Evolutionary conservation across 2,113 vertebrate genomes (phyloP).

Genomic region (Notothenia coriiceps): DNA sequence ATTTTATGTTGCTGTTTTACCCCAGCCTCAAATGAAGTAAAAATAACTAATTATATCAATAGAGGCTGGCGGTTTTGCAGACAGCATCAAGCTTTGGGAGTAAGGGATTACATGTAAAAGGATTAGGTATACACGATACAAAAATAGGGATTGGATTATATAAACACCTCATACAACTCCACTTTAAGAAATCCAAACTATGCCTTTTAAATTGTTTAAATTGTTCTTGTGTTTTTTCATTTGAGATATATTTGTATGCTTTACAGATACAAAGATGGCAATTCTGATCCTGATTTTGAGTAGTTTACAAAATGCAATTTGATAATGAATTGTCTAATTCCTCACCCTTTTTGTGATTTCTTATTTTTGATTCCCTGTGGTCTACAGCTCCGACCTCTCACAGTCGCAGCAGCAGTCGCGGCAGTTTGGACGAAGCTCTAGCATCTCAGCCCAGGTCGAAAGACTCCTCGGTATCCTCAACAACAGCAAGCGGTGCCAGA

Average conservation of each 20-base stretch:
- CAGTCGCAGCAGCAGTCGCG: conserved; percentile 93
- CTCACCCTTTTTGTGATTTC: conserved; percentile 55
- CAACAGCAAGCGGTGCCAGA: conserved; percentile 65
- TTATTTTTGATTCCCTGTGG: neutral
- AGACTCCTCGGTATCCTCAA: conserved; percentile 80
- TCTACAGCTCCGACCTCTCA: conserved; percentile 83
- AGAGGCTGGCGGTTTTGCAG: too few relatives aligned
- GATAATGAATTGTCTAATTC: neutral
- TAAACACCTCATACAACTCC: too few relatives aligned
- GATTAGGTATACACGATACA: too few relatives aligned
- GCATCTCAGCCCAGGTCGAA: conserved; percentile 86
- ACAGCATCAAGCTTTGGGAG: too few relatives aligned
- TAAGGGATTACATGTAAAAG: too few relatives aligned
- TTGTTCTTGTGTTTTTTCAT: too few relatives aligned
- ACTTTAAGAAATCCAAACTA: too few relatives aligned
- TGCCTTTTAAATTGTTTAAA: too few relatives aligned
- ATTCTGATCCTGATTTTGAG: neutral
- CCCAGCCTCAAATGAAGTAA: too few relatives aligned
- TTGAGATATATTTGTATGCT: neutral
- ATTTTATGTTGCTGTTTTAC: too few relatives aligned
- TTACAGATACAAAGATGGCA: neutral
- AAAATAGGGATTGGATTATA: too few relatives aligned
- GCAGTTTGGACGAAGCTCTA: conserved; percentile 89
- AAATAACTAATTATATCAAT: too few relatives aligned
- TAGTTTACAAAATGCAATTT: neutral